Evolutionary conservation across 2,797 vertebrate genomes (phyloP).

Genomic region (Siniperca obscura): DNA sequence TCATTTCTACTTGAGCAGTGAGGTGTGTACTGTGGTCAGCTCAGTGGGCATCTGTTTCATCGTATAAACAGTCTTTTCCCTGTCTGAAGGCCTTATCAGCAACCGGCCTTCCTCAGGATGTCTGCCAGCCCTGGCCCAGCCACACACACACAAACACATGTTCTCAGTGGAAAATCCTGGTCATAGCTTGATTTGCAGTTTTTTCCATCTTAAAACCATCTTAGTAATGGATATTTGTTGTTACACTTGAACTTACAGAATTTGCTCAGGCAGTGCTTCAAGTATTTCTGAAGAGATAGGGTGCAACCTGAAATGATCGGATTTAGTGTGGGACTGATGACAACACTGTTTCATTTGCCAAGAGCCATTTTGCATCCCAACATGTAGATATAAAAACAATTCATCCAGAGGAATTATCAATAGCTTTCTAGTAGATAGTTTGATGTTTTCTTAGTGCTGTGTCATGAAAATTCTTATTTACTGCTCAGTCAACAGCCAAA

Average conservation of each 20-base stretch:
- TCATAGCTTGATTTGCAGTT: constrained; percentile 37
- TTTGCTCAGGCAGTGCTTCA: constrained; percentile 8
- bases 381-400: background rate
- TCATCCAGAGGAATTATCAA: background rate
- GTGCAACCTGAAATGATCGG: constrained; percentile 3
- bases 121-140: constrained; percentile 62
- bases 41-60: constrained; percentile 71
- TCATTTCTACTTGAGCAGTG: constrained; percentile 68
- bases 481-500: constrained; percentile 14
- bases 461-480: background rate
- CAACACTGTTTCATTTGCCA: background rate
- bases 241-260: constrained; percentile 8
- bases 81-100: constrained; percentile 81
- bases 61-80: constrained; percentile 78
- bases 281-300: constrained; percentile 11
- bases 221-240: constrained; percentile 22
- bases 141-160: constrained; percentile 21
- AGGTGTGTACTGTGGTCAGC: constrained; percentile 62
- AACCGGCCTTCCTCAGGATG: constrained; percentile 85
- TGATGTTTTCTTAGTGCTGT: background rate
- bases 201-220: constrained; percentile 38
- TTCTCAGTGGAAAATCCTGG: constrained; percentile 55
- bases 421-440: background rate
- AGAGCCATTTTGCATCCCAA: background rate
- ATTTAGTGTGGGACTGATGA: constrained; percentile 17